phyloP scores from a whole-genome alignment of 2,797 vertebrate genomes.

The Enoplosus armatus region DNA sequence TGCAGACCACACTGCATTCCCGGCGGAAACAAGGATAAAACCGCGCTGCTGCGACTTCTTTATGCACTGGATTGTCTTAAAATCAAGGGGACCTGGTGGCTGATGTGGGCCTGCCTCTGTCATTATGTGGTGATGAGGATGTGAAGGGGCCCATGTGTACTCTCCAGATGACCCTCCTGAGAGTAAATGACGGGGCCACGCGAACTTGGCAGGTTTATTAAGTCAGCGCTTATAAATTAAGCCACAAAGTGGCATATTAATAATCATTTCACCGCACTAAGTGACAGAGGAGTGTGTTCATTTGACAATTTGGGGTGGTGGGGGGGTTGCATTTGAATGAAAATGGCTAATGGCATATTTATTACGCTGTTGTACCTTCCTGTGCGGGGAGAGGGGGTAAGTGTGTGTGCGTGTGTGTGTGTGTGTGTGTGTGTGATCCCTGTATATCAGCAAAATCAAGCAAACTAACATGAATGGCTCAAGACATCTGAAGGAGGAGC shows the following conservation, averaged over 20 bases:
- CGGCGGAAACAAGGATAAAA: slow-evolving; percentile 9
- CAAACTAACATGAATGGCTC: slow-evolving; percentile 15
- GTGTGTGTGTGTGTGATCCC: slow-evolving; percentile 1
- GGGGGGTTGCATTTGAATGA: slow-evolving; percentile 58
- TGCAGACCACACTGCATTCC: slow-evolving; percentile 18
- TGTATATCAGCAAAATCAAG: slow-evolving; percentile 19
- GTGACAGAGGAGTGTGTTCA: slow-evolving; percentile 74
- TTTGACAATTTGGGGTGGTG: slow-evolving; percentile 58
- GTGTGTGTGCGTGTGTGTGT: too few relatives aligned
- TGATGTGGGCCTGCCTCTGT: slow-evolving; percentile 17
- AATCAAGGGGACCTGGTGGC: slow-evolving; percentile 27
- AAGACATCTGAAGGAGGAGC: slow-evolving; percentile 6
- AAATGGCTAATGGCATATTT: slow-evolving; percentile 67
- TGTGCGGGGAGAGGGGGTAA: slow-evolving; percentile 28
- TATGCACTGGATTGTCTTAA: neutral
- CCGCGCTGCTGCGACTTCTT: neutral
- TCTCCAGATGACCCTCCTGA: slow-evolving; percentile 64
- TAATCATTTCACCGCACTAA: slow-evolving; percentile 75
- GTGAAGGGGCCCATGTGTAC: slow-evolving; percentile 59
- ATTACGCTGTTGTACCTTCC: slow-evolving; percentile 54
- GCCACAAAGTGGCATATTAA: slow-evolving; percentile 78
- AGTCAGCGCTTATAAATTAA: slow-evolving; percentile 79
- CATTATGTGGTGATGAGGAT: slow-evolving; percentile 45
- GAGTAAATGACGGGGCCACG: slow-evolving; percentile 67
- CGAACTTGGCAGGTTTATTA: slow-evolving; percentile 77